phyloP scores from a whole-genome alignment of 2,797 vertebrate genomes.

The Nasua narica region DNA sequence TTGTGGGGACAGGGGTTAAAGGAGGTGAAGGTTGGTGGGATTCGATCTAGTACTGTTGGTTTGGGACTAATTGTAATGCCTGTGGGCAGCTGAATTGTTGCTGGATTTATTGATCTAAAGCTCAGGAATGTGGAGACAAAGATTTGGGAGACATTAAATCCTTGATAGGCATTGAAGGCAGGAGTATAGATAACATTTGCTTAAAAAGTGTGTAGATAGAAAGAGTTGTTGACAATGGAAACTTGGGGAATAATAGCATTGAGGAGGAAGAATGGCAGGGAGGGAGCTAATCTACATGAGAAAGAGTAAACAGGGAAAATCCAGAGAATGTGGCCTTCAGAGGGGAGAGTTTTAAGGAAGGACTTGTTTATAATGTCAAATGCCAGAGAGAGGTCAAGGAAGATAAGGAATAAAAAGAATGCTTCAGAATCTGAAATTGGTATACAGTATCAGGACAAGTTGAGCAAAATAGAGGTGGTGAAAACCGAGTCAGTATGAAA shows the following conservation, averaged over 20 bases:
- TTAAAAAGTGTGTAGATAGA: neutral
- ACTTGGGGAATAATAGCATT: neutral
- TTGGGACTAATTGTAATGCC: neutral
- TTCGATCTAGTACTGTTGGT: neutral
- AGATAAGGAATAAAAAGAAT: neutral
- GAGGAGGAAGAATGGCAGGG: neutral
- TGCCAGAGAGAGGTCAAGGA: constrained; percentile 8
- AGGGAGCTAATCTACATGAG: neutral
- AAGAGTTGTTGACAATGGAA: neutral
- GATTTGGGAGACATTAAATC: neutral
- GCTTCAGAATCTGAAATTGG: constrained; percentile 1
- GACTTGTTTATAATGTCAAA: neutral
- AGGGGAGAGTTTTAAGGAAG: neutral
- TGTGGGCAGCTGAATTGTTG: neutral
- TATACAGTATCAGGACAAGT: neutral
- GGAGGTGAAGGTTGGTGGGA: neutral
- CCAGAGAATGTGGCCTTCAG: neutral
- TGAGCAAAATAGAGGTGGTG: neutral
- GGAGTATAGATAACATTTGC: constrained; percentile 3
- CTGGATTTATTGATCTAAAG: constrained; percentile 12
- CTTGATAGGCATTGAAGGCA: neutral
- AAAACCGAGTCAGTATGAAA: constrained; percentile 35
- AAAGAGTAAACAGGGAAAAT: neutral
- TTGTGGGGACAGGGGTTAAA: neutral
- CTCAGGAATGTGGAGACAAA: neutral